Base-by-base conservation (phyloP, 2,113 vertebrate genomes). In the Daboia siamensis region DNA sequence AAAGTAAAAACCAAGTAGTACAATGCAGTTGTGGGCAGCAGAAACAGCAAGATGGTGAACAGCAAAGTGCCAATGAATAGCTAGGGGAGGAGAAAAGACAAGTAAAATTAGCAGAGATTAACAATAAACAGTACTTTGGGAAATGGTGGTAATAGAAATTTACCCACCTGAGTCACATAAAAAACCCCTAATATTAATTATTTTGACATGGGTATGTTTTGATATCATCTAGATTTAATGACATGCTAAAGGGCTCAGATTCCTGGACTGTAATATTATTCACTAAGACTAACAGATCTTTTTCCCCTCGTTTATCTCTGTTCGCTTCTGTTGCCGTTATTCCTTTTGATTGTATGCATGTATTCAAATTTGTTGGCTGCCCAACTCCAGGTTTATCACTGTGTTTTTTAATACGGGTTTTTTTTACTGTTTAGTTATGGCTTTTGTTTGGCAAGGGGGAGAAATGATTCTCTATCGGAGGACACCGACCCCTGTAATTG, bases 1-100 rank as follows among this genome's bases (percentile, higher is more conserved):
- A 99, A 96, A 12, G 99, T 99, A 93, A 99, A 99, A 90, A 99
- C 99, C 96, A 99, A 97, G 97, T 99, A 99, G 97, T 99, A 99
- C 39, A 99, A 97, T 0, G 99, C 99, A 0, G 98, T 99, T 3
- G 99, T 99, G 46, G 99, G 99, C 93, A 99, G 97, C 61, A 99
- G 97, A 96, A 99, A 99, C 91, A 99, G 95, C 96, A 99, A 97
- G 95, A 99, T 96, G 88, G 99, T 99, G 96, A 99, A 99, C 0
- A 99, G 97, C 97, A 99, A 96, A 1, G 98, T 99, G 52, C 99
- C 99, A 0, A 99, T 98, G 96, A 99, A 99, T 33, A 99, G 96
- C 99, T 99, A 95, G 91, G 46, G 7, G 11, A 56, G 84, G 11
- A 87, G 7, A 90, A 94, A 91, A 96, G 90, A 95, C 59, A 95